Conservation (phyloP, 2,888 invertebrate genomes). For the Mesodorylaimus sp. region DNA sequence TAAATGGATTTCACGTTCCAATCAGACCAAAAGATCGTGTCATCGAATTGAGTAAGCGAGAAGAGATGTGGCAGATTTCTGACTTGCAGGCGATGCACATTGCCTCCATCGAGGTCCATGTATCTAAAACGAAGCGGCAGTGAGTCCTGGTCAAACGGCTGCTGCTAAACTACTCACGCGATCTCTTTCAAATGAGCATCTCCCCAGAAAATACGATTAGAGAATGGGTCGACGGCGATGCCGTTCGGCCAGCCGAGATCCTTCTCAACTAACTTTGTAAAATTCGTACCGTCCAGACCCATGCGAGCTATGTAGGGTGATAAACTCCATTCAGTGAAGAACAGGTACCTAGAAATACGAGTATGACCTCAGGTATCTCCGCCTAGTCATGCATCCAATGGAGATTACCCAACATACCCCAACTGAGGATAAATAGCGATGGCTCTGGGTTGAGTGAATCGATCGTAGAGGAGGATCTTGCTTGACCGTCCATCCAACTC, state of each 20-base stretch:
- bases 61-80: conserved; percentile 76
- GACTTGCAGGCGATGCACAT: conserved; percentile 43
- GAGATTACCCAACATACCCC: conserved; percentile 42
- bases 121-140: conserved; percentile 17
- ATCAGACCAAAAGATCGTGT: conserved; percentile 80
- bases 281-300: conserved; percentile 87
- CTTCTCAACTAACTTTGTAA: conserved; percentile 68
- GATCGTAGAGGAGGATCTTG: conserved; percentile 57
- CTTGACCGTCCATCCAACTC: conserved; percentile 77
- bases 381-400: too few species aligned
- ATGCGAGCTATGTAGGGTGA: conserved; percentile 88
- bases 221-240: conserved; percentile 82
- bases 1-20: conserved; percentile 89
- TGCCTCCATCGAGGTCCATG: conserved; percentile 17
- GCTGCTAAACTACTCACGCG: conserved; percentile 38
- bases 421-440: conserved; percentile 82
- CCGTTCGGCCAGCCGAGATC: conserved; percentile 98
- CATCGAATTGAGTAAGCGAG: conserved; percentile 78
- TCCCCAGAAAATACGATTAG: conserved; percentile 85
- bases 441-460: conserved; percentile 79
- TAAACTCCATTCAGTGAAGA: conserved; percentile 71
- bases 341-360: conserved; percentile 41
- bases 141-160: background rate
- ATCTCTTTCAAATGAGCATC: conserved; percentile 96
- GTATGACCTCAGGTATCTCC: background rate